Evolutionary conservation across 2,797 vertebrate species (phyloP).

Genomic region (Hirundo rustica): DNA sequence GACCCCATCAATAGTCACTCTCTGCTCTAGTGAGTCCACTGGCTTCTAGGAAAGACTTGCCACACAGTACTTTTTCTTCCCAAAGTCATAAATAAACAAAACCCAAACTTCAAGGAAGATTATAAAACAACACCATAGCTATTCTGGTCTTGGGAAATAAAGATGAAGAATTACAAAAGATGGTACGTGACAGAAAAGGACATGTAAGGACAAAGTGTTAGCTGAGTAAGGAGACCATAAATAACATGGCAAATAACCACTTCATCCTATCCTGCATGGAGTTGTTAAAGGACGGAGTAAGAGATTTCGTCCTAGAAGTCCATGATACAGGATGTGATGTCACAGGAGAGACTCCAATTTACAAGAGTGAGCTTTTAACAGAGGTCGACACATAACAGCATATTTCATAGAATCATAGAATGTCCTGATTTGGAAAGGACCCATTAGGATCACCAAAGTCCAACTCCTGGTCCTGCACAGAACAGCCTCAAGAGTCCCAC

Average conservation of each 20-base stretch:
- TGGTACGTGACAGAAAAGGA: background rate
- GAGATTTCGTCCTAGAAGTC: background rate
- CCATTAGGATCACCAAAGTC: background rate
- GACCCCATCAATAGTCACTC: background rate
- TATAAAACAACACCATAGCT: background rate
- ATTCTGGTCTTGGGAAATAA: background rate
- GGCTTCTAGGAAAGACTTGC: background rate
- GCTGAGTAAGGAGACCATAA: background rate
- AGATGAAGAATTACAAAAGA: slow-evolving; percentile 6
- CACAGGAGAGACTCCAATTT: background rate
- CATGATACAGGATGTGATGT: background rate
- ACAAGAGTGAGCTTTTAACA: background rate
- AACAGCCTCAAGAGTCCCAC: background rate
- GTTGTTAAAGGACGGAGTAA: background rate
- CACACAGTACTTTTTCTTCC: background rate
- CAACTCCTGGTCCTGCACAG: background rate
- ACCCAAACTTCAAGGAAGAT: background rate
- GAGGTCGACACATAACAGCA: background rate
- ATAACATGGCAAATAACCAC: background rate
- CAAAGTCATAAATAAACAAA: background rate
- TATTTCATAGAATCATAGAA: background rate
- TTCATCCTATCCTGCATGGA: background rate
- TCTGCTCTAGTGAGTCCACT: background rate
- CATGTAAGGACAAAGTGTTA: rapidly evolving
- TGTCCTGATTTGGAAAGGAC: background rate